Percentiles rank a stretch among this genome's conserved stretches.
Conservation (phyloP, 2,113 vertebrate genomes). For the Apeltes quadracus region DNA sequence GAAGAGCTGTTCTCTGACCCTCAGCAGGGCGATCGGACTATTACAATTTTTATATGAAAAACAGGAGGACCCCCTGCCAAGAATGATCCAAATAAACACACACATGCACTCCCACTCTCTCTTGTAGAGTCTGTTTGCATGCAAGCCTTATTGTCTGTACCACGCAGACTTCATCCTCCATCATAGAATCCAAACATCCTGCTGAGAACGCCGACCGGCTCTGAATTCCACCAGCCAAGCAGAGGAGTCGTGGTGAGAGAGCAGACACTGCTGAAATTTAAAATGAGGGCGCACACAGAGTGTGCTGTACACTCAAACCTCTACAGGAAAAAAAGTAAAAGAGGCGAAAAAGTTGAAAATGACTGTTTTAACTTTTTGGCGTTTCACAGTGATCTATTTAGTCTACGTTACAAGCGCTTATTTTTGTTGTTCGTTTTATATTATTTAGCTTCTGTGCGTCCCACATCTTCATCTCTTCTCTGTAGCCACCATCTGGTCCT, state of each 20-base stretch:
- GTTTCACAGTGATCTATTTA: slow-evolving; percentile 3
- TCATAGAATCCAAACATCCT: slow-evolving; percentile 33
- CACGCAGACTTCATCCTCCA: slow-evolving; percentile 30
- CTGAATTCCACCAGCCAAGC: slow-evolving; percentile 21
- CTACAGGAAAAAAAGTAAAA: slow-evolving; percentile 3
- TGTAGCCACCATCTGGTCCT: slow-evolving; percentile 44
- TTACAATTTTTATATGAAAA: slow-evolving; percentile 32
- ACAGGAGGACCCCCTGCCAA: slow-evolving; percentile 3
- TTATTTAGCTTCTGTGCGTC: slow-evolving; percentile 5
- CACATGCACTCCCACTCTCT: not conserved
- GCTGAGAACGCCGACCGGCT: slow-evolving; percentile 39
- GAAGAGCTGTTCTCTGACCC: not conserved
- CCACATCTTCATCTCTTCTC: slow-evolving; percentile 5
- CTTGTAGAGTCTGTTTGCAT: slow-evolving; percentile 19
- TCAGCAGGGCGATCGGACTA: not conserved
- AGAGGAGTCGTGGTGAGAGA: slow-evolving; percentile 16
- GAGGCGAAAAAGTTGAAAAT: not conserved
- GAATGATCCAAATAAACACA: slow-evolving; percentile 24
- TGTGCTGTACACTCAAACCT: not conserved
- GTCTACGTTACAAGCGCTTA: not conserved
- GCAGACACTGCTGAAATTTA: slow-evolving; percentile 31
- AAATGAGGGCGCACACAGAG: slow-evolving; percentile 18
- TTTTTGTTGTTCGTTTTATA: slow-evolving; percentile 4
- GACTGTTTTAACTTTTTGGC: not conserved
- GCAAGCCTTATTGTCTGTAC: slow-evolving; percentile 7